Percentiles rank a stretch among this genome's conserved stretches.
Conservation (phyloP, 2,797 vertebrate genomes). For the Gallinago nigripennis region DNA sequence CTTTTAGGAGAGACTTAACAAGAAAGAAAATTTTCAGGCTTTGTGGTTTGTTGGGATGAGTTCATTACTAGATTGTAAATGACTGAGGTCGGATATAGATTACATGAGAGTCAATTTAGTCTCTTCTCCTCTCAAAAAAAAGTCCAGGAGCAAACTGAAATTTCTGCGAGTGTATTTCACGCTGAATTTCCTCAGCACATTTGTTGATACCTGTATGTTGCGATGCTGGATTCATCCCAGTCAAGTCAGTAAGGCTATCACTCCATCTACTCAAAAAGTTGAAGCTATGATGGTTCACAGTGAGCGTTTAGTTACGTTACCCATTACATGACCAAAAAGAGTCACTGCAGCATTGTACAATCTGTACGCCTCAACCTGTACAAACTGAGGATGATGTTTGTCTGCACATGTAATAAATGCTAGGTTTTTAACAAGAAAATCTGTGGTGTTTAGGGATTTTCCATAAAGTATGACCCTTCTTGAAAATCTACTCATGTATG, state of each 20-base stretch:
- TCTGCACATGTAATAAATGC: not conserved
- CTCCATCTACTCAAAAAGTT: not conserved
- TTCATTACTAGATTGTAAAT: not conserved
- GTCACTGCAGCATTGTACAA: not conserved
- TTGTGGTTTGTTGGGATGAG: not conserved
- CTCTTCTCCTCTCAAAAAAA: not conserved
- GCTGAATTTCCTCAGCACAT: not conserved
- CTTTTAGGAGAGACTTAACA: not conserved
- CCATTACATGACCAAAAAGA: not conserved
- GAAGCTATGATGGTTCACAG: too few species aligned
- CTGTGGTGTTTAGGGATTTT: not conserved
- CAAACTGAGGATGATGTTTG: not conserved
- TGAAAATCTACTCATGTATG: not conserved
- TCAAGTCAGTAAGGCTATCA: not conserved
- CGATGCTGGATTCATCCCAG: not conserved
- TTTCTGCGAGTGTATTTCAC: not conserved
- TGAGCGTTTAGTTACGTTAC: not conserved
- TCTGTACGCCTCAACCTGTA: rapidly evolving
- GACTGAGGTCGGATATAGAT: not conserved
- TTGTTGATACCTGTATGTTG: not conserved
- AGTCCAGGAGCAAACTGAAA: not conserved
- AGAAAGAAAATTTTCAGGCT: not conserved
- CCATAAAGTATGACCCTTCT: not conserved
- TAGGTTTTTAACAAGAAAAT: not conserved
- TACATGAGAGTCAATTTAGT: not conserved